Percentiles rank a stretch among this genome's conserved stretches.
These are phyloP conservation scores for Hermetia illucens DNA, from an alignment of 1,140 invertebrate genomes.

Conservation along the genomic window DNA sequence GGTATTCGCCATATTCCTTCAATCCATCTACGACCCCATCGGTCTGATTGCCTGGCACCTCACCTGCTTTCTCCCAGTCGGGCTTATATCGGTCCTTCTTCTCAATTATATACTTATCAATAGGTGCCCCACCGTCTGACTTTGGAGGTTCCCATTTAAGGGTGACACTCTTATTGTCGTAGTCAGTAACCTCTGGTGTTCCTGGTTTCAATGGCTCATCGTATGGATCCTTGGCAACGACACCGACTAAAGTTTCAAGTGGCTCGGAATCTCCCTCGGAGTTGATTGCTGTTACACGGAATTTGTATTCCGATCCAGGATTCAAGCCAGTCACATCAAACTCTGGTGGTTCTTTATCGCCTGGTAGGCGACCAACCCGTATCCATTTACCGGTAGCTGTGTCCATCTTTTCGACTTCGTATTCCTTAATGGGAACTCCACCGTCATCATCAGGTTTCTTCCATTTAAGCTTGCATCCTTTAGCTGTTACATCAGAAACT, in stretches of 20 bases:
- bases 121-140: slow-evolving; percentile 85
- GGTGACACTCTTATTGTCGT: slow-evolving; percentile 84
- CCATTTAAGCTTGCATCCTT: slow-evolving; percentile 78
- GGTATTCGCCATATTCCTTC: slow-evolving; percentile 83
- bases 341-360: slow-evolving; percentile 57
- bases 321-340: slow-evolving; percentile 80
- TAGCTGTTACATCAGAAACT: slow-evolving; percentile 73
- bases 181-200: slow-evolving; percentile 80
- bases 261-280: slow-evolving; percentile 93
- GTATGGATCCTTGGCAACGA: slow-evolving; percentile 92
- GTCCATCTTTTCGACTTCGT: slow-evolving; percentile 91
- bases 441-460: slow-evolving; percentile 87
- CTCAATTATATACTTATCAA: slow-evolving; percentile 95
- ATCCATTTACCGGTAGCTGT: slow-evolving; percentile 80
- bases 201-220: slow-evolving; percentile 79
- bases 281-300: slow-evolving; percentile 90
- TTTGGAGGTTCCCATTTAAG: slow-evolving; percentile 89
- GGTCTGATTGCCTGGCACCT: slow-evolving; percentile 65
- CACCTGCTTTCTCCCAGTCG: slow-evolving; percentile 85
- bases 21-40: slow-evolving; percentile 72
- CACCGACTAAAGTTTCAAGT: slow-evolving; percentile 65
- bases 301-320: slow-evolving; percentile 88
- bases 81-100: slow-evolving; percentile 84
- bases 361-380: slow-evolving; percentile 56
- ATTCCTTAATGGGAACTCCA: slow-evolving; percentile 83